Percentiles rank a stretch among this genome's conserved stretches.
Conservation (phyloP, 2,797 vertebrate genomes). For the Heliangelus exortis region DNA sequence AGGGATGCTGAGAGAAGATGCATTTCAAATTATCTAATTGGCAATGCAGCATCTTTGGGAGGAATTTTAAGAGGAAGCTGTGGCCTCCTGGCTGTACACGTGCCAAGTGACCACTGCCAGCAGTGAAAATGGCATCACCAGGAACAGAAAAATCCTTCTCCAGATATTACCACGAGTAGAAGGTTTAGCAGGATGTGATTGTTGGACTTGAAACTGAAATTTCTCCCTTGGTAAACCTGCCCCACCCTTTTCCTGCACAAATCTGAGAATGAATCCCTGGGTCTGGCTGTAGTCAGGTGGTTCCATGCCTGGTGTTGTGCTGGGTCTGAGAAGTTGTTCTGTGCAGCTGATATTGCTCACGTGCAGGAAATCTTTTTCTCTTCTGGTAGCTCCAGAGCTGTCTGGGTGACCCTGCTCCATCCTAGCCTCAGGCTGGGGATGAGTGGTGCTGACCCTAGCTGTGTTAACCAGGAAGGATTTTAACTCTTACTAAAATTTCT, state of each 20-base stretch:
- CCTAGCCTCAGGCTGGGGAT: background rate
- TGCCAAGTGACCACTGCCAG: background rate
- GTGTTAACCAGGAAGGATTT: background rate
- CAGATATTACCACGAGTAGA: background rate
- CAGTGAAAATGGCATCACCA: background rate
- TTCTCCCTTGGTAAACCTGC: background rate
- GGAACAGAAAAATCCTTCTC: background rate
- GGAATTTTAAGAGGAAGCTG: background rate
- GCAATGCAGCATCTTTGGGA: background rate
- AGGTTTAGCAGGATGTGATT: background rate
- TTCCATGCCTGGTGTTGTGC: background rate
- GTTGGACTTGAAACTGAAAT: background rate
- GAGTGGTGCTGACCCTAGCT: background rate
- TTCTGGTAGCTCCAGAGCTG: background rate
- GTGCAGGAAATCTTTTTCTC: background rate
- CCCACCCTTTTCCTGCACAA: background rate
- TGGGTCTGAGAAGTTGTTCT: background rate
- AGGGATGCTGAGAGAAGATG: background rate
- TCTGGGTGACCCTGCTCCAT: rapidly evolving
- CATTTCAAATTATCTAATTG: background rate
- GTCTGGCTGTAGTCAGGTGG: background rate
- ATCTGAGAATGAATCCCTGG: background rate
- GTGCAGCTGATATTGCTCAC: background rate
- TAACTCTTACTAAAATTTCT: background rate
- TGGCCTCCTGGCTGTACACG: background rate